phyloP scores from a whole-genome alignment of 1,140 invertebrate species.

The Pteromalus puparum region DNA sequence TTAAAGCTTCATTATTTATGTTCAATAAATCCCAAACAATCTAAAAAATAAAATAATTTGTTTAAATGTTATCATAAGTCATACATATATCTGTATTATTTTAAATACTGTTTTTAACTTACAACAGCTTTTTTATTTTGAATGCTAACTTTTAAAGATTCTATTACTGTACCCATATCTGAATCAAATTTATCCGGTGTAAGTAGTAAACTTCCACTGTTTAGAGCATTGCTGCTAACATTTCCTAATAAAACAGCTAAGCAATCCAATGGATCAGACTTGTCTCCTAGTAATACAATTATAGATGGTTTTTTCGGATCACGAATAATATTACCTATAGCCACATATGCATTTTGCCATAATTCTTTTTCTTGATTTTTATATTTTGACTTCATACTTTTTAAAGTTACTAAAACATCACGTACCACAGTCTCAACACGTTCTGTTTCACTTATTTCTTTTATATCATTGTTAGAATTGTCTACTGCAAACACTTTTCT shows the following conservation, averaged over 20 bases:
- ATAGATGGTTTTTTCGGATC: slow-evolving; percentile 57
- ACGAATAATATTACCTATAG: slow-evolving; percentile 56
- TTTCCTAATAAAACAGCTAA: slow-evolving; percentile 61
- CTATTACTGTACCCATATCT: slow-evolving; percentile 61
- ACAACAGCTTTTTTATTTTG: slow-evolving; percentile 61
- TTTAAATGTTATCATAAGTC: neutral
- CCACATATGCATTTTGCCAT: slow-evolving; percentile 61
- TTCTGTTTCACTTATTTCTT: neutral
- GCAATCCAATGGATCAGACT: slow-evolving; percentile 60
- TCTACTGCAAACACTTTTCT: neutral
- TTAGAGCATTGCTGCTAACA: slow-evolving; percentile 57
- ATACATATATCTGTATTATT: slow-evolving; percentile 28
- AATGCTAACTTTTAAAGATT: slow-evolving; percentile 51
- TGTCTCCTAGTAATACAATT: slow-evolving; percentile 63
- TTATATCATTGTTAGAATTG: neutral
- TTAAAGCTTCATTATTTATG: slow-evolving; percentile 60
- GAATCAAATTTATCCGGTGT: slow-evolving; percentile 59
- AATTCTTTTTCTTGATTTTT: slow-evolving; percentile 59
- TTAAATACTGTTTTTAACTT: slow-evolving; percentile 53
- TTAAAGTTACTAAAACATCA: slow-evolving; percentile 21
- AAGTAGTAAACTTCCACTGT: slow-evolving; percentile 52
- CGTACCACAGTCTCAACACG: neutral
- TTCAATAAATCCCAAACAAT: slow-evolving; percentile 63
- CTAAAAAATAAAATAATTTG: slow-evolving; percentile 58
- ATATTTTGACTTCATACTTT: slow-evolving; percentile 53